Conservation (phyloP, 2,113 vertebrate species). For the Felis chaus region DNA sequence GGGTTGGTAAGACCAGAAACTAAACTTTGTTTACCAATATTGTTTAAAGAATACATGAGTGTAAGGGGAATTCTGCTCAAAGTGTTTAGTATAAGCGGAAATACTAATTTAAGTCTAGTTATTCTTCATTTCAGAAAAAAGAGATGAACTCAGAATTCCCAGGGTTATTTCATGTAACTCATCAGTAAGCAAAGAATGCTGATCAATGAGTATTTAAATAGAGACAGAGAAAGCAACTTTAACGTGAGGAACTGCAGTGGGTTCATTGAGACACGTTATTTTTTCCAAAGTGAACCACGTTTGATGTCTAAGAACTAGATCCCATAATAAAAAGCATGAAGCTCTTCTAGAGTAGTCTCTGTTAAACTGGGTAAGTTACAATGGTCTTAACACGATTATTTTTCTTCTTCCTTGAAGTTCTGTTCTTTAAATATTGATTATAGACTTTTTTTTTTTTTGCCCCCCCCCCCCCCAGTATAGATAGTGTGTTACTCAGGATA, state of each 20-base stretch:
- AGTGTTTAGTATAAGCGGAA: not conserved
- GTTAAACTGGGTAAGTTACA: constrained; percentile 69
- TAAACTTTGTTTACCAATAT: constrained; percentile 11
- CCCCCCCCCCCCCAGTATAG: not conserved
- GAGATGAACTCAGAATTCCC: constrained; percentile 58
- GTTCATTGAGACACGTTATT: constrained; percentile 71
- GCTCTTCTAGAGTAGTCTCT: constrained; percentile 55
- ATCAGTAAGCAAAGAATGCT: constrained; percentile 70
- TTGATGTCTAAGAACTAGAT: constrained; percentile 66
- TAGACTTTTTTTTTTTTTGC: not conserved
- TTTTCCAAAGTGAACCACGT: constrained; percentile 76
- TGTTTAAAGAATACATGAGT: constrained; percentile 19
- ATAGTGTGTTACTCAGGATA: not conserved
- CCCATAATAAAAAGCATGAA: constrained; percentile 70
- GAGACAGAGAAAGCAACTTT: constrained; percentile 75
- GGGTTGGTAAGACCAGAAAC: not conserved
- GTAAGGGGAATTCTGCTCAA: constrained; percentile 41
- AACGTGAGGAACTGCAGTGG: constrained; percentile 70
- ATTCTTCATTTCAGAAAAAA: constrained; percentile 31
- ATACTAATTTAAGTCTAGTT: constrained; percentile 60
- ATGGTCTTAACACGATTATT: constrained; percentile 46
- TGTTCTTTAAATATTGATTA: not conserved
- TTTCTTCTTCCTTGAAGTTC: not conserved
- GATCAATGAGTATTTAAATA: constrained; percentile 66
- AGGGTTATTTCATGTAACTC: constrained; percentile 72